Base-by-base conservation (phyloP, 2,888 invertebrate genomes). In the Eueremaeus valkanovi region DNA sequence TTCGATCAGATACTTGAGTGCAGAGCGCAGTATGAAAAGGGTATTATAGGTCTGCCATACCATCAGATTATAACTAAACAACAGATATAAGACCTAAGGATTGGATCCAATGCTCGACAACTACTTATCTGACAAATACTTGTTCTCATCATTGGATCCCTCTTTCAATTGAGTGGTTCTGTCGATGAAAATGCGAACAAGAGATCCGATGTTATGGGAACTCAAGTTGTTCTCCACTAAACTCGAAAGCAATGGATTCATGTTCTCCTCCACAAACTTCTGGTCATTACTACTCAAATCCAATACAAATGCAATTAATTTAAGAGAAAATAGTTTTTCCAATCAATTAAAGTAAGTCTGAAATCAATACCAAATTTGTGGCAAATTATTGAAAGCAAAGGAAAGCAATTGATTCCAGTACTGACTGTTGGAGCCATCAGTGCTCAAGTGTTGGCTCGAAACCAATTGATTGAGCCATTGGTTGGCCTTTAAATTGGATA, bases 341-440 rank as follows among this genome's bases (percentile, higher is more conserved):
- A 27, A 0, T 42, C 1, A 27, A 3, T 33, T 8, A 76, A 27
- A 29, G 8, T 33, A 24, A 40, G 18, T 18, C 6, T n/a, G n/a
- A n/a, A 74, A 66, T 66, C 42, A 13, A 27, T 77, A 78, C 78
- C 78, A 78, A 24, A 79, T 78, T 73, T 77, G 76, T 49, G 78
- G 76, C 42, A 79, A 76, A 42, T 76, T 89, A 49, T 88, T 88
- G 80, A 95, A 90, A 79, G 94, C 92, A 82, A 95, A 99, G 0
- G 95, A 91, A 49, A 99, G 86, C 79, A 99, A 88, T 79, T 90
- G 89, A 83, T 93, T 93, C 98, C 98, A 99, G 83, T 93, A 96
- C 24, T 75, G 29, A 0, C 91, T 90, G 83, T 95, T 68, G 21
- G 40, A 40, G 3, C 24, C 92, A 83, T 93, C 93, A 9, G 90